Evolutionary conservation across 2,797 vertebrate genomes (phyloP), one percentile per base, ranked within the genome.

Genomic region (Yasuhikotakia modesta): DNA sequence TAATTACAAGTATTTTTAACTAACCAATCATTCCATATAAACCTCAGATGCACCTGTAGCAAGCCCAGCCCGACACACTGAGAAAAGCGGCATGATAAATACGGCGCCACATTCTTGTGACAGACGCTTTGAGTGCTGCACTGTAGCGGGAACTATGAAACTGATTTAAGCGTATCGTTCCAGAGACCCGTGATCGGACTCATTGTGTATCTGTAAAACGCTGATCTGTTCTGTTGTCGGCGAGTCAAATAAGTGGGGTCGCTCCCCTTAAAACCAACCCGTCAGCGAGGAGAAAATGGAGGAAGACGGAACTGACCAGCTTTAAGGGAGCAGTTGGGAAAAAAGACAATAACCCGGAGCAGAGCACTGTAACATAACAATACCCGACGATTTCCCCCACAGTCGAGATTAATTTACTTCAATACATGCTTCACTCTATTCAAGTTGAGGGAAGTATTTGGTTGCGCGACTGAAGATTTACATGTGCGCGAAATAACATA

Each of bases 261-360:
- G 22, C 77, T 79, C 73, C 70, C 58, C 71, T 66, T 68, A 75
- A 58, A 73, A 83, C 84, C 78, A 83, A 79, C 65, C 68, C 78
- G 60, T 73, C 68, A 73, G 66, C 72, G 81, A 86, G 79, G 58
- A 89, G 94, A 95, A 95, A 94, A 96, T 94, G 94, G 94, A 95
- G 94, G 93, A 92, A 92, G 87, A 91, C 85, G 89, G 92, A 93
- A 93, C 91, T 92, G 92, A 93, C 93, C 92, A 89, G 91, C 89
- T 80, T 77, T 87, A 83, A 89, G 87, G 92, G 92, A 90, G 91
- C 90, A 95, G 91, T 92, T 89, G 92, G 90, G 92, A 91, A 82
- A 82, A 79, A 2, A 84, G 90, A 88, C 53, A 75, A 85, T 78
- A 87, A 76, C 52, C 72, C 70, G 70, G 82, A 70, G 72, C 73